These are phyloP conservation scores for Manis crassicaudata DNA, from an alignment of 2,797 vertebrate species.

Conservation along the genomic window DNA sequence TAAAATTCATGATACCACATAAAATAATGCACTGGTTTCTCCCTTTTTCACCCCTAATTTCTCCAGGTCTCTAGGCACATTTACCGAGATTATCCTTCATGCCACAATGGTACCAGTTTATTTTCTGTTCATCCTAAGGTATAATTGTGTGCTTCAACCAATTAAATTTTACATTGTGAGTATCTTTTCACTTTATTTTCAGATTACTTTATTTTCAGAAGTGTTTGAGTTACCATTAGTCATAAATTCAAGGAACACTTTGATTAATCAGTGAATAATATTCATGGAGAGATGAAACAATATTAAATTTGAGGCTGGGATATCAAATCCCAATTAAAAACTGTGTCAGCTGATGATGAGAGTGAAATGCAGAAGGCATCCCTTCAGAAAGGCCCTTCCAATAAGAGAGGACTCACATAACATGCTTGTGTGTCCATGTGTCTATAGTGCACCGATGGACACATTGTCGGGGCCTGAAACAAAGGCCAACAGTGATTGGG, in stretches of 20 bases:
- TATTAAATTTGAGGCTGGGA: not conserved
- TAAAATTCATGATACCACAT: not conserved
- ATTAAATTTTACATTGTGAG: not conserved
- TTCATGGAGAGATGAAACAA: not conserved
- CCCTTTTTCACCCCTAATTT: not conserved
- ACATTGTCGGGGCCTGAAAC: not conserved
- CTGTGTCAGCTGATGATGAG: not conserved
- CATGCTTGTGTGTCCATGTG: not conserved
- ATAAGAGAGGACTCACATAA: not conserved
- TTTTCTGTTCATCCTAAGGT: slow-evolving; percentile 22
- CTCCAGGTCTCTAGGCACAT: not conserved
- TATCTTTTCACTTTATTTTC: slow-evolving; percentile 11
- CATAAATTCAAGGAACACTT: slow-evolving; percentile 45
- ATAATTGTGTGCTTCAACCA: not conserved
- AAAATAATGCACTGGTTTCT: not conserved
- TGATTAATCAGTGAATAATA: slow-evolving; percentile 21
- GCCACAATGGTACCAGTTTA: not conserved
- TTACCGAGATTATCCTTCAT: not conserved
- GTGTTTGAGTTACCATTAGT: not conserved
- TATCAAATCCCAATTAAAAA: slow-evolving; percentile 61
- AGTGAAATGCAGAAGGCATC: not conserved
- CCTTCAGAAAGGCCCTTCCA: not conserved
- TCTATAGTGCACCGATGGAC: not conserved
- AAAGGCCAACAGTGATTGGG: not conserved
- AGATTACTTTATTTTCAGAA: not conserved